Percentiles rank a stretch among this genome's conserved stretches.
These are phyloP conservation scores for Drosophila sordidula DNA, from an alignment of 2,888 invertebrate species.

Conservation along the genomic window DNA sequence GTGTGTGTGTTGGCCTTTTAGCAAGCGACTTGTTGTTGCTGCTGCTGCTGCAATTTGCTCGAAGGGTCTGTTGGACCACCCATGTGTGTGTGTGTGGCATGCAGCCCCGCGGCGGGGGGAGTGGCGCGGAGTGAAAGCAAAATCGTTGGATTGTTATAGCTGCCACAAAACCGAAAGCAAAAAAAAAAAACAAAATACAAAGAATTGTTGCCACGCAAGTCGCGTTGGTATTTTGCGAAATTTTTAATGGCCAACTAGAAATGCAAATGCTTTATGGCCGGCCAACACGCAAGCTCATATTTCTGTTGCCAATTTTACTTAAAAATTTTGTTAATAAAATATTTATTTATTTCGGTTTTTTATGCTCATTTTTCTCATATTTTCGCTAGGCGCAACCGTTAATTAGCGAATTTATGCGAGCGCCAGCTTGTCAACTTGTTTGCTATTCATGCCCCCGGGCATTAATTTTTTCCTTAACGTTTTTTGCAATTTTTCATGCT, in stretches of 20 bases:
- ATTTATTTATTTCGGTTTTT: slow-evolving; percentile 11
- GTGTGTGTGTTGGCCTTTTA: slow-evolving; percentile 44
- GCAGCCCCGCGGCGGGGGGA: slow-evolving; percentile 19
- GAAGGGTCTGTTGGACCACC: slow-evolving; percentile 64
- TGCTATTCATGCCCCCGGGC: slow-evolving; percentile 33
- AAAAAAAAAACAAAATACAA: slow-evolving; percentile 13
- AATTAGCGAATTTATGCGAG: slow-evolving; percentile 73
- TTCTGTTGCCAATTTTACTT: slow-evolving; percentile 62
- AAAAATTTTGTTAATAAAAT: slow-evolving; percentile 34
- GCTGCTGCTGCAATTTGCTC: slow-evolving; percentile 65
- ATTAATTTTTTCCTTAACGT: background rate
- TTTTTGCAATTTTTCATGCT: slow-evolving; percentile 43
- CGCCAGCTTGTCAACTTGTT: slow-evolving; percentile 73
- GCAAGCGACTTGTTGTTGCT: slow-evolving; percentile 50
- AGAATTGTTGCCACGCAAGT: slow-evolving; percentile 53
- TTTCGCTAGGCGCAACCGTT: slow-evolving; percentile 66
- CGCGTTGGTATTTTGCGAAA: slow-evolving; percentile 27
- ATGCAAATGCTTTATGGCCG: slow-evolving; percentile 67
- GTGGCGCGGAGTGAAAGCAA: slow-evolving; percentile 46
- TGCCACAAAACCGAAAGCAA: background rate
- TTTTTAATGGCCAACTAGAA: slow-evolving; percentile 33
- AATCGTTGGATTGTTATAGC: slow-evolving; percentile 10
- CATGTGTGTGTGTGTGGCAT: slow-evolving; percentile 36
- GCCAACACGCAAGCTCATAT: slow-evolving; percentile 65
- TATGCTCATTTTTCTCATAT: background rate